Conservation (phyloP, 2,888 invertebrate species). For the Parnassius orleans region DNA sequence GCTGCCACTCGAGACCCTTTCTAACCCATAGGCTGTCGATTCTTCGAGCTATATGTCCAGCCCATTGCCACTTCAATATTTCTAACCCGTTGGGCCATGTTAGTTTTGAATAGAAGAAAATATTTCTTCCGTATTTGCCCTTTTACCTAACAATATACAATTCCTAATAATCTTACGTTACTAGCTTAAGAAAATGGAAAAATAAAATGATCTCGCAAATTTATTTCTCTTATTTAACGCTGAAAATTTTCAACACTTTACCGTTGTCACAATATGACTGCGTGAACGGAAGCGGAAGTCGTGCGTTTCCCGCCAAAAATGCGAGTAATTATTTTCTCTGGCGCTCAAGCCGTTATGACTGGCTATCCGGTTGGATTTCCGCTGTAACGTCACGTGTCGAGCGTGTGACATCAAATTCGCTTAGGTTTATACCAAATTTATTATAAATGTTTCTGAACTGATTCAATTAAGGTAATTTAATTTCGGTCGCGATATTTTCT, state of each 20-base stretch:
- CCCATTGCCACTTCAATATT: no score
- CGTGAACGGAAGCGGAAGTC: conserved; percentile 56
- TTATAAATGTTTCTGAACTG: conserved; percentile 12
- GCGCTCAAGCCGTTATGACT: conserved; percentile 68
- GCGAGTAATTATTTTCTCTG: conserved; percentile 67
- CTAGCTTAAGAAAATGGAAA: no score
- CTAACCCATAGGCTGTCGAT: no score
- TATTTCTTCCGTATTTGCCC: no score
- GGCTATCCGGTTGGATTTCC: conserved; percentile 62
- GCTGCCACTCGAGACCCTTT: no score
- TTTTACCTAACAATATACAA: no score
- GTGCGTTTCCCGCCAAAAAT: conserved; percentile 70
- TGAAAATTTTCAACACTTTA: no score
- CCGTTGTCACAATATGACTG: conserved; percentile 12
- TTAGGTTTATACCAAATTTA: conserved; percentile 20
- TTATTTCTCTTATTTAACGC: neutral
- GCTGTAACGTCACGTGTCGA: conserved; percentile 54
- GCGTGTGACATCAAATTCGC: conserved; percentile 21
- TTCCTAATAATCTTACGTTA: no score
- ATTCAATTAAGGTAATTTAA: conserved; percentile 8
- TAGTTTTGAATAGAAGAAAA: no score
- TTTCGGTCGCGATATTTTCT: neutral
- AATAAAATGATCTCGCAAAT: neutral
- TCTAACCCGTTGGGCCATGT: no score
- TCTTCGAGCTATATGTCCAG: no score